Base-by-base conservation (phyloP, 2,113 vertebrate genomes). In the Uropsilus gracilis region DNA sequence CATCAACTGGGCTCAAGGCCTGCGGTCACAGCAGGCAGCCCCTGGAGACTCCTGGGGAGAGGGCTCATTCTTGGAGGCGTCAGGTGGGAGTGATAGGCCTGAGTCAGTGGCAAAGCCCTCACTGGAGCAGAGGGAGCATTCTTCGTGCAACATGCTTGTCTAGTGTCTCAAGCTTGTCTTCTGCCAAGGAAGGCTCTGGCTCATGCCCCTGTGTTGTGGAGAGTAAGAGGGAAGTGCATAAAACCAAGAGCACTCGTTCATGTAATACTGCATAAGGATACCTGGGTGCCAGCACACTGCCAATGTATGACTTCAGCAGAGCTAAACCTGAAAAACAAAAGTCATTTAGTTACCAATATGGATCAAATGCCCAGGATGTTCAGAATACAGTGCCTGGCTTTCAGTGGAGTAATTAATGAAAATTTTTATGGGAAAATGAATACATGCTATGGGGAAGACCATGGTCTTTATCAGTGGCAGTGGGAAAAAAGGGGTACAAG, bases 351-450 rank as follows among this genome's bases (percentile, higher is more conserved):
- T 83, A 63, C 44, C 30, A 63, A 53, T 50, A 55, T 77, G 53
- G 37, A 72, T 89, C 44, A 16, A 93, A 82, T 3, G 72, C 8
- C 32, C 24, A 66, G 53, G 59, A 6, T 64, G 30, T 81, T 92
- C 78, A 85, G 73, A 86, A 32, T 57, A 26, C 32, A 93, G 12
- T n/a, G 20, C 32, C 69, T 89, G 18, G 16, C 37, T 88, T 95
- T 76, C 39, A 85, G 34, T 18, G 86, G 75, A 87, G n/a, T 53
- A 68, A 88, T 13, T 22, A 59, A 64, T 34, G 34, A 26, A 20
- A 28, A 2, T 77, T 95, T 85, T 89, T 87, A 57, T 77, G 37
- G 80, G 69, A 59, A 92, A 92, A 5, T 13, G 14, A 73, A 75
- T 73, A 50, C 17, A 69, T 37, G 80, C 37, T 68, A 71, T 42